Base-by-base conservation (phyloP, 2,888 invertebrate species). In the Drosophila austrosaltans region DNA sequence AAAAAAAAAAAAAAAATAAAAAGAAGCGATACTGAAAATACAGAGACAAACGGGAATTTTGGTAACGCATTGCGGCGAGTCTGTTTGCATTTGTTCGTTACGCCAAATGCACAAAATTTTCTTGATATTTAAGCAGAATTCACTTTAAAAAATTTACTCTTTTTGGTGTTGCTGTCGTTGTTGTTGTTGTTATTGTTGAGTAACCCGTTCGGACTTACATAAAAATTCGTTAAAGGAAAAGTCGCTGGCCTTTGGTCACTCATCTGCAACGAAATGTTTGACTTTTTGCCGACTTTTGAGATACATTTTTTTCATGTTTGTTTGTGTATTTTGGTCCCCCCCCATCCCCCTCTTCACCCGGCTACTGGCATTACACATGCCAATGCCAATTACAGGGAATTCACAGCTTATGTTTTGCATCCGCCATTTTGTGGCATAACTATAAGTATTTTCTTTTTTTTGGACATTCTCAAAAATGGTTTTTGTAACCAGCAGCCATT, bases 361-460 rank as follows among this genome's bases (percentile, higher is more conserved):
- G 89, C 85, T 87, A 89, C 89, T 82, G 81, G 81, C 81, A 87
- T 89, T 86, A 86, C 85, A 77, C 85, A 82, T 63, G 57, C 57
- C 53, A 10, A 56, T 77, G 75, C 42, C 69, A 62, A 70, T 89
- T 85, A 81, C 63, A 48, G 36, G 44, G 85, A 85, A 85, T 85
- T 85, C 88, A 83, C 85, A 74, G 72, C 85, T 87, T 79, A 77
- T 72, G 73, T 57, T 62, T 39, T 67, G n/a, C 16, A 63, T 42
- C 54, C 79, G 87, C 83, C 89, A 83, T 83, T 81, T 83, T 76
- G 68, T 58, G 25, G 48, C 48, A 12, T 48, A 48, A 48, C 48
- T 25, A 2, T 53, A 59, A 68, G 48, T 66, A 63, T 53, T 48
- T 16, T 16, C 16, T 16, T 16, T 16, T 16, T 16, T 16, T 76